These are phyloP conservation scores for Potamarius usumacintae DNA, from an alignment of 2,113 vertebrate genomes.

Conservation along the genomic window DNA sequence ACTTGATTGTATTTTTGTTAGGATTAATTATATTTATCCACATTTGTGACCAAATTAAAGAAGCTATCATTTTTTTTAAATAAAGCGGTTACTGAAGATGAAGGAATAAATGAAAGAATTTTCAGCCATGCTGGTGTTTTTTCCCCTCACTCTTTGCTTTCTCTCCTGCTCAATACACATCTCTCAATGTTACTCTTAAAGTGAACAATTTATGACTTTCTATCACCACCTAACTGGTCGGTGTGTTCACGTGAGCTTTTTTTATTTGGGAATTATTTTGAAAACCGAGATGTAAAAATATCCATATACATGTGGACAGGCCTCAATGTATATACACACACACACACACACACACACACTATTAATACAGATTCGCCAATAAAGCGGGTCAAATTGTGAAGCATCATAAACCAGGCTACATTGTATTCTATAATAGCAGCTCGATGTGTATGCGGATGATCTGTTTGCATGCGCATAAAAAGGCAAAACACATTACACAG, in stretches of 20 bases:
- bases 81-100: neutral
- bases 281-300: neutral
- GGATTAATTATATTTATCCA: neutral
- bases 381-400: constrained; percentile 14
- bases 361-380: constrained; percentile 19
- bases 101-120: neutral
- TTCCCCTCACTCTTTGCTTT: neutral
- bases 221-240: neutral
- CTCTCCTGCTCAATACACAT: neutral
- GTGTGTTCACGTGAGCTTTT: neutral
- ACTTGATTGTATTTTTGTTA: neutral
- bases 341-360: constrained; percentile 19
- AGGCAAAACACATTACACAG: constrained; percentile 61
- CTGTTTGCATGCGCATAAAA: constrained; percentile 46
- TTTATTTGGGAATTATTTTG: neutral
- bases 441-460: constrained; percentile 40
- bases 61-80: no score
- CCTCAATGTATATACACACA: neutral
- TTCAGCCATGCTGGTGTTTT: neutral
- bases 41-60: neutral
- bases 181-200: neutral
- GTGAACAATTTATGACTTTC: neutral
- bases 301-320: neutral
- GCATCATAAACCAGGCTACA: constrained; percentile 43
- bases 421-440: constrained; percentile 57